A percentile compares a stretch with the other conserved stretches of the same genome.
Conservation (phyloP, 2,888 invertebrate genomes). For the Callyntrura sp. region DNA sequence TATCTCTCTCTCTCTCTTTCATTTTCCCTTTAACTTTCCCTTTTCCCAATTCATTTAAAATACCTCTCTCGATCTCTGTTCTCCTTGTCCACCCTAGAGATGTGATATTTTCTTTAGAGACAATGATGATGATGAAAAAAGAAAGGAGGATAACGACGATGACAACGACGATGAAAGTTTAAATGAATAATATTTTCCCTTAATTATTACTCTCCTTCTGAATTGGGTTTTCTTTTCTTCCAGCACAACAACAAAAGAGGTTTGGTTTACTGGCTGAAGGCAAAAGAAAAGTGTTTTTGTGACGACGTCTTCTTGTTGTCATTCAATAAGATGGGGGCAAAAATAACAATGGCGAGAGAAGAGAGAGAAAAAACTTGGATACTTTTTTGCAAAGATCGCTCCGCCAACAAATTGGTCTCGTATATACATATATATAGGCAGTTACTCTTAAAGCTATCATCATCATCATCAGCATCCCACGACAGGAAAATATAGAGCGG, state of each 20-base stretch:
- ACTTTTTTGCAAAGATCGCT: slow-evolving; percentile 55
- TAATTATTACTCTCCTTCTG: slow-evolving; percentile 57
- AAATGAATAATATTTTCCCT: slow-evolving; percentile 74
- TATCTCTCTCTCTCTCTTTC: not conserved
- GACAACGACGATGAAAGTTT: slow-evolving; percentile 50
- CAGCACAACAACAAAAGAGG: slow-evolving; percentile 11
- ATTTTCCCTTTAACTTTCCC: not conserved
- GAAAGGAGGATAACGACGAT: not conserved
- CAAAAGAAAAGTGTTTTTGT: not conserved
- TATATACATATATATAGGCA: too few relatives aligned
- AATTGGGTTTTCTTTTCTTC: slow-evolving; percentile 14
- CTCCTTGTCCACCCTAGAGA: not conserved
- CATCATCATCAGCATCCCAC: too few relatives aligned
- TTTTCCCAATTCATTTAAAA: slow-evolving; percentile 5
- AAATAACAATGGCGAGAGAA: slow-evolving; percentile 65
- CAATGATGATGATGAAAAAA: not conserved
- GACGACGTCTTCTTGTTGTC: slow-evolving; percentile 14
- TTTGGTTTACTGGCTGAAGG: not conserved
- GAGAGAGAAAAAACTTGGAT: not conserved
- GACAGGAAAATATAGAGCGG: too few relatives aligned
- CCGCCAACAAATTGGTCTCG: slow-evolving; percentile 6
- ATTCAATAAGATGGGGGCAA: slow-evolving; percentile 48
- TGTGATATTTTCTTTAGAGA: slow-evolving; percentile 33
- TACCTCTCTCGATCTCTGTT: not conserved
- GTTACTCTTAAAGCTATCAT: not conserved